A percentile compares a stretch with the other conserved stretches of the same genome.
Conservation (phyloP, 2,888 invertebrate species). For the Hydraecia micacea region DNA sequence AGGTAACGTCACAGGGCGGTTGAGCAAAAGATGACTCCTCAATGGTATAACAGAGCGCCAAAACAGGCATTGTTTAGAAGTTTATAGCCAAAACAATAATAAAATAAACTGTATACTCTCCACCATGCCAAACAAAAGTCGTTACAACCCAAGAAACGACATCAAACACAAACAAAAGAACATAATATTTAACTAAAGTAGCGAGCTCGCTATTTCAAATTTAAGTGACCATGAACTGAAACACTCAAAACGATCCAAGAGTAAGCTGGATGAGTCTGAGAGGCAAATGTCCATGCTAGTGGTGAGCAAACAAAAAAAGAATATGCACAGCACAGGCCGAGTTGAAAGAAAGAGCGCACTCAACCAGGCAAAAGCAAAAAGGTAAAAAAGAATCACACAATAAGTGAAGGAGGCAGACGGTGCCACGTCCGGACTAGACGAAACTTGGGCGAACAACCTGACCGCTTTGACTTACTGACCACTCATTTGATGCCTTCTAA, state of each 20-base stretch:
- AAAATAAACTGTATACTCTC: constrained; percentile 28
- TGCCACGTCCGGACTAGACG: constrained; percentile 80
- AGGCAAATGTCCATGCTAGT: constrained; percentile 83
- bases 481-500: constrained; percentile 53
- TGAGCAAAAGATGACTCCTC: background rate
- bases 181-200: constrained; percentile 66
- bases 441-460: constrained; percentile 78
- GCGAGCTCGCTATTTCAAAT: constrained; percentile 64
- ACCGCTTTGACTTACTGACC: constrained; percentile 73
- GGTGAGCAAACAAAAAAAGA: constrained; percentile 81
- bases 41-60: background rate
- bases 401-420: constrained; percentile 79
- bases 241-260: constrained; percentile 70
- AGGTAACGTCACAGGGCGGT: background rate
- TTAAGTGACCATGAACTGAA: constrained; percentile 75
- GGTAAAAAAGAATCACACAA: constrained; percentile 82
- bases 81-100: background rate
- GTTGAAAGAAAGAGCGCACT: constrained; percentile 82
- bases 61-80: constrained; percentile 24
- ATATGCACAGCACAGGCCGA: constrained; percentile 76
- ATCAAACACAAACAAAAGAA: constrained; percentile 59
- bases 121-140: constrained; percentile 42
- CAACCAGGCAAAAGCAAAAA: constrained; percentile 80
- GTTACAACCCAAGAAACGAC: constrained; percentile 40
- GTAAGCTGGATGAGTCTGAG: constrained; percentile 76